These are phyloP conservation scores for Augochlora pura DNA, from an alignment of 1,140 invertebrate genomes.

Conservation along the genomic window DNA sequence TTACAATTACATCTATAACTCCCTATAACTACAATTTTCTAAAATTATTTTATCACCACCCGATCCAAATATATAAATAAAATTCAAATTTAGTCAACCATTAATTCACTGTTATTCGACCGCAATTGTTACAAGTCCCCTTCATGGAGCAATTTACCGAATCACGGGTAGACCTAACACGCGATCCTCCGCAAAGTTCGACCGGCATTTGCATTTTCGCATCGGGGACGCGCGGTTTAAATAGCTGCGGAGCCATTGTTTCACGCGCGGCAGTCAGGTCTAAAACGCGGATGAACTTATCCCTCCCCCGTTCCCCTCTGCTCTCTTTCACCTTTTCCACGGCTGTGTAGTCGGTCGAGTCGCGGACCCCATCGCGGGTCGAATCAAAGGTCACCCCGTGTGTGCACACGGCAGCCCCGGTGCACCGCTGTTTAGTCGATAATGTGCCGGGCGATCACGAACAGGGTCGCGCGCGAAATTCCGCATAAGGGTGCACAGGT, in stretches of 20 bases:
- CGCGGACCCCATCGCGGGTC: conserved; percentile 26
- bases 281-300: conserved; percentile 57
- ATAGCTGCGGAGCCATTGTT: conserved; percentile 41
- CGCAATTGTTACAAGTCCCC: no score
- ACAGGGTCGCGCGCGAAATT: conserved; percentile 51
- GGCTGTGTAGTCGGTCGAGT: conserved; percentile 9
- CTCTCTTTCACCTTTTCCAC: conserved; percentile 57
- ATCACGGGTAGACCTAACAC: no score
- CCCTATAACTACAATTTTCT: no score
- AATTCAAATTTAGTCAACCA: no score
- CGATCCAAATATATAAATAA: no score
- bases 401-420: background rate
- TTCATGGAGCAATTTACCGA: no score
- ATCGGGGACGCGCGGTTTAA: conserved; percentile 20
- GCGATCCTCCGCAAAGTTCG: no score
- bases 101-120: no score
- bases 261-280: conserved; percentile 8
- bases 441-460: conserved; percentile 42
- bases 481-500: conserved; percentile 29
- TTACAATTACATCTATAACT: no score
- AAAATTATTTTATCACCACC: no score
- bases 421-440: conserved; percentile 42
- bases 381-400: conserved; percentile 55
- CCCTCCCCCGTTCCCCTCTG: conserved; percentile 1
- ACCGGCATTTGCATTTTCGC: conserved; percentile 46